Percentiles rank a stretch among this genome's conserved stretches.
Conservation (phyloP, 35 echinoderm and acorn worm species). For the Patiria miniata region DNA sequence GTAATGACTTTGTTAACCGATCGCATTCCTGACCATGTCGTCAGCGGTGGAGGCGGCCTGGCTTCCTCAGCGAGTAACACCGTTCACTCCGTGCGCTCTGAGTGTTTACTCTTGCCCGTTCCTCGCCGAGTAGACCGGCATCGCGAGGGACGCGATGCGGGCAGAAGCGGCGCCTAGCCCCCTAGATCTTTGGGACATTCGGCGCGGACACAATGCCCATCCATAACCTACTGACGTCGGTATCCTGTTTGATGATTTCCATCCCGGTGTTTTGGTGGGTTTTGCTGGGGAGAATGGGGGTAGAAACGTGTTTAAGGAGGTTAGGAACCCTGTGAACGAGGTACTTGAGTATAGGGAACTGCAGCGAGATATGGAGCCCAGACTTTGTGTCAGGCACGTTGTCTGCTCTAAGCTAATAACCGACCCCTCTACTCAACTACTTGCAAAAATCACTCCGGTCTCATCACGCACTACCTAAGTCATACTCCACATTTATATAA, state of each 20-base stretch:
- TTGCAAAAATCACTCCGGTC: too few species aligned
- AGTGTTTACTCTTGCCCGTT: background rate
- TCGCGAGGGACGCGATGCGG: background rate
- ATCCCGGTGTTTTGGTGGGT: background rate
- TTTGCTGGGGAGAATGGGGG: background rate
- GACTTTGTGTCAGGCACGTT: background rate
- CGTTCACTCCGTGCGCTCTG: background rate
- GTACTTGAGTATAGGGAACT: background rate
- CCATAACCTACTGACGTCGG: conserved; percentile 3
- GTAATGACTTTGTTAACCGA: conserved; percentile 27
- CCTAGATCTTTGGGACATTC: background rate
- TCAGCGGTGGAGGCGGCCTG: background rate
- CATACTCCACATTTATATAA: too few species aligned
- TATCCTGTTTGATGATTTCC: conserved; percentile 6
- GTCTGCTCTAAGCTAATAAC: conserved; percentile 13
- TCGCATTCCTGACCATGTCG: conserved; percentile 14
- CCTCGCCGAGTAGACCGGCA: background rate
- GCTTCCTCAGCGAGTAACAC: background rate
- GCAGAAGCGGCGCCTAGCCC: background rate
- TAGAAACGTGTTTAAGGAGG: conserved; percentile 8
- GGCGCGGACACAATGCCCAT: background rate
- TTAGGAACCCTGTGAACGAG: background rate
- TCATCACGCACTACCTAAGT: too few species aligned
- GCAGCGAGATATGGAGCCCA: background rate
- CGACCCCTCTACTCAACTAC: background rate